Base-by-base conservation (phyloP, 2,113 vertebrate species). In the Mastomys natalensis region DNA sequence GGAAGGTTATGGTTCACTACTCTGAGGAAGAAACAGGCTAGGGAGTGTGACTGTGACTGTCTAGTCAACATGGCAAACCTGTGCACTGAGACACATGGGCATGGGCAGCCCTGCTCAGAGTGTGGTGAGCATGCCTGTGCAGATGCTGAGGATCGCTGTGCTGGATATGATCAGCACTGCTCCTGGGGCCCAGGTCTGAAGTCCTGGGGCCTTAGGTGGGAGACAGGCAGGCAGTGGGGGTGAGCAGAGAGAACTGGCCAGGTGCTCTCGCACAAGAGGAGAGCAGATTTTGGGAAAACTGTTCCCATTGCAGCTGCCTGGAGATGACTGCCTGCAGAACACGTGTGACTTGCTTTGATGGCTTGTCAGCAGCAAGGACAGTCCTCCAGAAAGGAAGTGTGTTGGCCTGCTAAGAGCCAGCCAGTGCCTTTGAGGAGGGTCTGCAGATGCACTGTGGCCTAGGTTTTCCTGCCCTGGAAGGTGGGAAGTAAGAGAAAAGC, bases 121-220 rank as follows among this genome's bases (percentile, higher is more conserved):
- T 12, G 4, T 60, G 29, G 11, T 0, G 37, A 51, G 17, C 37
- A 10, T 12, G 0, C 66, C 15, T 22, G 2, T 21, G 1, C 7
- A n/a, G 66, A 62, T 51, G 22, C 82, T 37, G 8, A 68, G 80
- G n/a, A 48, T 21, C 48, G 31, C 62, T 40, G 9, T 29, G 53
- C 53, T 12, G 5, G 26, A 0, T 48, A 34, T 29, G 51, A 58
- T 17, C 21, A 29, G 13, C 19, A 4, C 26, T 2, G 17, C 5
- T 37, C 34, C 80, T 73, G 21, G 43, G n/a, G 58, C 7, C 24
- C 26, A 64, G 37, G 22, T 9, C 12, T 37, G 2, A 26, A 60
- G 60, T 58, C 4, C 22, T 16, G 73, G 45, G 29, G 7, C 34
- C n/a, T 21, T 22, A 34, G 10, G 10, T 3, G 51, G 37, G 53